Evolutionary conservation across 1,140 invertebrate species (phyloP).

Genomic region (Chlorops oryzae): DNA sequence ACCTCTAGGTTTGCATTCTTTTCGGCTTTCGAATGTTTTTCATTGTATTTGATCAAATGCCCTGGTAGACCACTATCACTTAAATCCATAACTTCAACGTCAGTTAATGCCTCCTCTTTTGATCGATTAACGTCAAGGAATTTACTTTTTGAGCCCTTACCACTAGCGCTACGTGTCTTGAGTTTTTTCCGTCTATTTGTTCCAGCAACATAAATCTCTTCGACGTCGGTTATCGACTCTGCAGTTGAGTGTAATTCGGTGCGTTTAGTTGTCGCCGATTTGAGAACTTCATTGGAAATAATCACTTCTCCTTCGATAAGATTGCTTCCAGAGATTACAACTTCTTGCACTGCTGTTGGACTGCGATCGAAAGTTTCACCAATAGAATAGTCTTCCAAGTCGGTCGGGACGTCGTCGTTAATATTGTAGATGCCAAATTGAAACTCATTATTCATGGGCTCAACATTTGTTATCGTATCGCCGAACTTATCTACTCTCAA

Average conservation of each 20-base stretch:
- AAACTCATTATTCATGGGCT: slow-evolving; percentile 47
- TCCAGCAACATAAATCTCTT: slow-evolving; percentile 49
- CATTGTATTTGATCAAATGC: too few relatives aligned
- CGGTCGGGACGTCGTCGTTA: slow-evolving; percentile 43
- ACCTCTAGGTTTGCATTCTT: neutral
- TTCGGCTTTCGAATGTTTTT: slow-evolving; percentile 29
- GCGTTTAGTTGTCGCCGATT: slow-evolving; percentile 31
- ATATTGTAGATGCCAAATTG: slow-evolving; percentile 41
- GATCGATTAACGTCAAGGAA: slow-evolving; percentile 22
- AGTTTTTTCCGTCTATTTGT: slow-evolving; percentile 41
- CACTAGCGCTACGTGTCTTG: slow-evolving; percentile 34
- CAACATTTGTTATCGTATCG: slow-evolving; percentile 47
- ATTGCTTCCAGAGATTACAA: slow-evolving; percentile 13
- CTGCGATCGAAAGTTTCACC: slow-evolving; percentile 39
- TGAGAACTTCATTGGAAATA: slow-evolving; percentile 36
- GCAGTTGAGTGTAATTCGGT: slow-evolving; percentile 32
- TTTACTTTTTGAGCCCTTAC: slow-evolving; percentile 36
- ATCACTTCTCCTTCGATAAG: slow-evolving; percentile 33
- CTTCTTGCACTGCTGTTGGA: slow-evolving; percentile 23
- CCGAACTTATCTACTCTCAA: slow-evolving; percentile 49
- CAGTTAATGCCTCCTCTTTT: slow-evolving; percentile 45
- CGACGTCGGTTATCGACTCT: slow-evolving; percentile 51
- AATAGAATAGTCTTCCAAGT: slow-evolving; percentile 49
- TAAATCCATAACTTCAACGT: slow-evolving; percentile 53
- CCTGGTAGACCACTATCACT: slow-evolving; percentile 47